phyloP scores from a whole-genome alignment of 2,888 invertebrate genomes.

The Pinctada fucata region DNA sequence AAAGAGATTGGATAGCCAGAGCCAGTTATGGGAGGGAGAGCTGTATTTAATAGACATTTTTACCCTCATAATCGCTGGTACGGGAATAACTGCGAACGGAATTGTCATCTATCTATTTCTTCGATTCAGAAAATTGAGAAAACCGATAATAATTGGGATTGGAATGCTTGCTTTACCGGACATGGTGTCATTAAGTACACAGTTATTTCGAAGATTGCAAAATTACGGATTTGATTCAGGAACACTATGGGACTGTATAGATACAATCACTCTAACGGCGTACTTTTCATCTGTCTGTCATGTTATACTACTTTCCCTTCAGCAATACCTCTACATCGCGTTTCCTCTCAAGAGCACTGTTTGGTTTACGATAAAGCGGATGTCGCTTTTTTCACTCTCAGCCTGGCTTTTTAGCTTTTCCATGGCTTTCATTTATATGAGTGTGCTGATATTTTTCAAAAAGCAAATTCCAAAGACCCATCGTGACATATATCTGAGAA shows the following conservation, averaged over 20 bases:
- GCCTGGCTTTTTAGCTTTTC: slow-evolving; percentile 16
- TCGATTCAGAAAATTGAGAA: background rate
- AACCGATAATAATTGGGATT: slow-evolving; percentile 24
- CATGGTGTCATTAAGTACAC: background rate
- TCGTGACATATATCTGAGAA: background rate
- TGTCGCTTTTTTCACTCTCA: slow-evolving; percentile 10
- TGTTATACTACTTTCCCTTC: slow-evolving; percentile 22
- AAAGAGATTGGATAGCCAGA: too few relatives aligned
- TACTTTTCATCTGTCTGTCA: slow-evolving; percentile 19
- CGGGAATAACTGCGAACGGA: background rate
- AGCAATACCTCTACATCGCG: slow-evolving; percentile 25
- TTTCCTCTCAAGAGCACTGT: slow-evolving; percentile 23
- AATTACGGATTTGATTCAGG: too few relatives aligned
- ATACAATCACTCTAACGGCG: slow-evolving; percentile 5
- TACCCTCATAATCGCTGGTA: background rate
- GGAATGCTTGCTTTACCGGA: slow-evolving; percentile 17
- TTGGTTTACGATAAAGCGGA: slow-evolving; percentile 25
- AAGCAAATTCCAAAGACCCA: background rate
- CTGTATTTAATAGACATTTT: background rate
- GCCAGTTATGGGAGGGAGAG: too few relatives aligned
- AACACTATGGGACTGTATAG: background rate
- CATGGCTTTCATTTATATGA: slow-evolving; percentile 13
- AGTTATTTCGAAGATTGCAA: too few relatives aligned
- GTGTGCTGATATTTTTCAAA: slow-evolving; percentile 4
- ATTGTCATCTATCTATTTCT: background rate